Percentiles rank a stretch among this genome's conserved stretches.
phyloP scores from a whole-genome alignment of 2,113 vertebrate species.

The Clarias macrocephalus region DNA sequence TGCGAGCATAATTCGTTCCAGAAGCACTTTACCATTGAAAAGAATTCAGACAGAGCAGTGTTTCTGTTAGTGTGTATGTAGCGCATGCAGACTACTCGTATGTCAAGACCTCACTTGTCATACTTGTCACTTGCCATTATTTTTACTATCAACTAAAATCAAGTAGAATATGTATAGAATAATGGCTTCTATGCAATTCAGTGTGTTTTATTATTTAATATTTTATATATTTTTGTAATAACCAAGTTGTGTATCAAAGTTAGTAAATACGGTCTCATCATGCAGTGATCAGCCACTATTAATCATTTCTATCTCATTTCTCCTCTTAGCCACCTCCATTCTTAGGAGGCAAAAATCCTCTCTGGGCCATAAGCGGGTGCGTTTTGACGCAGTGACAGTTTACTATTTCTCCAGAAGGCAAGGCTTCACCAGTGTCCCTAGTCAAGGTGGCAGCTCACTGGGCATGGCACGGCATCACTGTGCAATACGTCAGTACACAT shows the following conservation, averaged over 20 bases:
- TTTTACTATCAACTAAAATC: neutral
- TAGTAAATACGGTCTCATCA: too few relatives aligned
- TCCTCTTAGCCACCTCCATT: constrained; percentile 87
- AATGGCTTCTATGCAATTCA: neutral
- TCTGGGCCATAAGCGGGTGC: constrained; percentile 82
- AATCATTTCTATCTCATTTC: neutral
- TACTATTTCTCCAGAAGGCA: constrained; percentile 95
- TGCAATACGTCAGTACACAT: constrained; percentile 87
- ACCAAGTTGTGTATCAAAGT: neutral
- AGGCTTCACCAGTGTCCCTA: constrained; percentile 98
- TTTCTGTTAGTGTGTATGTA: too few relatives aligned
- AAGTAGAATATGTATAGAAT: neutral
- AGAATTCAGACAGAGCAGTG: too few relatives aligned
- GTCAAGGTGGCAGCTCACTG: constrained; percentile 95
- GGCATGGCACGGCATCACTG: constrained; percentile 94
- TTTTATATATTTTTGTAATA: neutral
- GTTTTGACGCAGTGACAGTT: constrained; percentile 94
- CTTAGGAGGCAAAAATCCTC: constrained; percentile 85
- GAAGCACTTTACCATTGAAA: too few relatives aligned
- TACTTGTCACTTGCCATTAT: too few relatives aligned
- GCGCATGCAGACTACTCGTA: too few relatives aligned
- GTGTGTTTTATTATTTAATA: neutral
- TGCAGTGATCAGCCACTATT: neutral
- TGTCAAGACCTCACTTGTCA: too few relatives aligned
- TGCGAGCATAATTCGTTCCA: too few relatives aligned